A percentile compares a stretch with the other conserved stretches of the same genome.
phyloP scores from a whole-genome alignment of 2,888 invertebrate genomes.

The Ophion costatus region DNA sequence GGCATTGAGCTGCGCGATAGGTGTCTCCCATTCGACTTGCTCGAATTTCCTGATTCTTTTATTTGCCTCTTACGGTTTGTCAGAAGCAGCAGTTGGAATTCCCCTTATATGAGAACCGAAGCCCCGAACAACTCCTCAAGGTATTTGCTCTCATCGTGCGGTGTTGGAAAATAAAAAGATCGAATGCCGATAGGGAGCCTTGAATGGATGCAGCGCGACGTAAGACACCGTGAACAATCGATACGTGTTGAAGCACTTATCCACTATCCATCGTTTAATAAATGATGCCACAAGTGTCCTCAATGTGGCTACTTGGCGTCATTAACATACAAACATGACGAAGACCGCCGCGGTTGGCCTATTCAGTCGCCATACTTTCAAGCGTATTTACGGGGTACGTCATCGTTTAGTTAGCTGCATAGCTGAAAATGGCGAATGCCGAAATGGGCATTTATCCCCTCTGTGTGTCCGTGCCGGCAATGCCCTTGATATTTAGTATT shows the following conservation, averaged over 20 bases:
- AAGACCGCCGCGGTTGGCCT: conserved; percentile 53
- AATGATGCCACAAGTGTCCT: conserved; percentile 39
- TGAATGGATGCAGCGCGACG: background rate
- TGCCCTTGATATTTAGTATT: background rate
- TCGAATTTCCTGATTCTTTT: background rate
- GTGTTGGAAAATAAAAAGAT: background rate
- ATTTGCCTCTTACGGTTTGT: background rate
- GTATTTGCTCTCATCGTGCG: background rate
- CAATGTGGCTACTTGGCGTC: conserved; percentile 14
- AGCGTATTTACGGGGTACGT: conserved; percentile 1
- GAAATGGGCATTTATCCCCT: conserved; percentile 1
- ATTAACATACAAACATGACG: conserved; percentile 55
- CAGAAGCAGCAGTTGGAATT: background rate
- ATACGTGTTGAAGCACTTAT: conserved; percentile 27
- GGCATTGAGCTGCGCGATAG: background rate
- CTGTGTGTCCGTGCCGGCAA: background rate
- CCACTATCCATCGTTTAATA: conserved; percentile 35
- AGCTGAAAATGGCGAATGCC: conserved; percentile 16
- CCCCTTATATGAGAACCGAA: background rate
- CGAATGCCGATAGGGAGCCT: background rate
- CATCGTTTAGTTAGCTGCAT: conserved; percentile 17
- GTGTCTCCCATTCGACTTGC: background rate
- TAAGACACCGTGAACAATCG: conserved; percentile 9
- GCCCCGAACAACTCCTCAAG: background rate
- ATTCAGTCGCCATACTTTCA: conserved; percentile 27